Evolutionary conservation across 2,113 vertebrate species (phyloP).

Genomic region (Mobula hypostoma): DNA sequence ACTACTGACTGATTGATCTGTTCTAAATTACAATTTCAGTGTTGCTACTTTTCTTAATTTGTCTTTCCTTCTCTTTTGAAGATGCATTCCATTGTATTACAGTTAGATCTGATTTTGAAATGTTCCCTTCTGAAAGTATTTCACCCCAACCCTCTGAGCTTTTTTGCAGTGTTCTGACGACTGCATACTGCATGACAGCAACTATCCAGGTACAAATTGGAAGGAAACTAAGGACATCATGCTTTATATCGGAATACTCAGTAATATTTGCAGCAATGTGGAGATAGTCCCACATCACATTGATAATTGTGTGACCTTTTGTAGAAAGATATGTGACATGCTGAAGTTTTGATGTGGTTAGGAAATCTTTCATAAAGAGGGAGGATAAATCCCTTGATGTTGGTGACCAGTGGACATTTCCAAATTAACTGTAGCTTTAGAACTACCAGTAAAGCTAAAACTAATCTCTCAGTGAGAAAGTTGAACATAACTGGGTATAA

Average conservation of each 20-base stretch:
- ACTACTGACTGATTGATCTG: not conserved
- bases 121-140: too few relatives aligned
- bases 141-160: too few relatives aligned
- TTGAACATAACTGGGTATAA: too few relatives aligned
- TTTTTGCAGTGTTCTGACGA: too few relatives aligned
- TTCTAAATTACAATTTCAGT: not conserved
- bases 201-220: not conserved
- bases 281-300: too few relatives aligned
- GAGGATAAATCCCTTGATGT: not conserved
- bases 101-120: not conserved
- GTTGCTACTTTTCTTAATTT: not conserved
- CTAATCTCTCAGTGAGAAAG: not conserved
- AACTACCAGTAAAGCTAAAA: not conserved
- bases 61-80: not conserved
- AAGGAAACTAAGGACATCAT: not conserved
- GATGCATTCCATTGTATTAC: not conserved
- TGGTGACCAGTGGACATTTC: not conserved
- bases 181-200: not conserved
- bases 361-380: not conserved
- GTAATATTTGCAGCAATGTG: too few relatives aligned
- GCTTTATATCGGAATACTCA: not conserved
- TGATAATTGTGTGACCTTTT: too few relatives aligned
- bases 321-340: too few relatives aligned
- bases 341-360: too few relatives aligned
- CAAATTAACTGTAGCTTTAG: not conserved